Evolutionary conservation across 1,140 invertebrate genomes (phyloP), one percentile per base, ranked within the genome.

Genomic region (Habropoda laboriosa): DNA sequence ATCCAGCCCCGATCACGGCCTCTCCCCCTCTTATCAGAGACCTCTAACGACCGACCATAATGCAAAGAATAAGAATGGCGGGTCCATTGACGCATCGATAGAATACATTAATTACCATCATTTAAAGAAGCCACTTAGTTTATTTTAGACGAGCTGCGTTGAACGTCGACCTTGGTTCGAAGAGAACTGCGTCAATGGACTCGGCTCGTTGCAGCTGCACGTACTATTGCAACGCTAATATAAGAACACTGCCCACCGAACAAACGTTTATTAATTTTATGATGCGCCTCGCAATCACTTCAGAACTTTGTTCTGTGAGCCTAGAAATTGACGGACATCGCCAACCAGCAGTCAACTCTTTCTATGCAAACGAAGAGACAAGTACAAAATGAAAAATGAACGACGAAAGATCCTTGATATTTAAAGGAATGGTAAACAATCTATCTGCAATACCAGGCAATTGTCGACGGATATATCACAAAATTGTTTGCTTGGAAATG

Each of bases 111-210:
- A 70, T 70, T 70, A n/a, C 40, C 32, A 4, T 21, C 49, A 24
- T 40, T 70, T 21, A 27, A 42, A 13, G 32, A 55, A 27, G n/a
- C 35, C n/a, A 55, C 32, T 27, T 55, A 7, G 27, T 55, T 55
- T 70, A 70, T 57, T 70, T 70, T 70, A n/a, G 51, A 35, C 35
- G 38, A 16, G 10, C 38, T 18, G 27, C 30, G 10, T 70, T 40
- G 16, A 70, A 40, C 49, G 47, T 10, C 49, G 67, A 42, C 67
- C 67, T 70, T 70, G 51, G 16, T 30, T n/a, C 49, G n/a, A 30
- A 55, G 27, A n/a, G 12, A 68, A 70, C 67, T 70, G 67, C 64
- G 64, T 51, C 64, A 51, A 67, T n/a, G 64, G 30, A 67, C 21
- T 21, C 30, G 30, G 51, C 21, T 21, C 30, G 64, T 47, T 35